Evolutionary conservation across 2,888 invertebrate species (phyloP), one percentile per base, ranked within the genome.

Genomic region (Pomacea canaliculata): DNA sequence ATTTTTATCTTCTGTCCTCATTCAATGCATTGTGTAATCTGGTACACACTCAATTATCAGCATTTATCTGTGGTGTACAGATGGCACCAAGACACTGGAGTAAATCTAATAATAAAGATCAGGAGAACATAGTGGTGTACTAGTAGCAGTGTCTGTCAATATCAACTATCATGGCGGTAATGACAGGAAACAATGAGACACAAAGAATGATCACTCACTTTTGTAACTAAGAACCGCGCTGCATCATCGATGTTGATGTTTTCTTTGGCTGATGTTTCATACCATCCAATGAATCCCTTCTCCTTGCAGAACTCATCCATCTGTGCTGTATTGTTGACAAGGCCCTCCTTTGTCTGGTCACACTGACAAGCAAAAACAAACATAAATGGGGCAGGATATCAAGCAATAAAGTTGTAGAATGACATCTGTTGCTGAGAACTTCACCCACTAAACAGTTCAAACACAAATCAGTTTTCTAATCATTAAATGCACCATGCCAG

Each of bases 201-300:
- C 10, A 16, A 2, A 56, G 51, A 56, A 16, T 0, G 27, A 27
- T 12, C 69, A 76, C 79, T 85, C 83, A 97, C 97, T 94, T 96
- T 96, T 92, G 95, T 95, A 78, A 98, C 96, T 92, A 99, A 93
- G 87, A 95, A 95, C 87, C 95, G 94, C 8, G 97, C 96, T 66
- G 98, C 96, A 90, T 98, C 97, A 90, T 98, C 98, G 74, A 99
- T 97, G 91, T 98, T 93, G 62, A 93, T 90, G 71, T 93, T 93
- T 83, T 93, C 93, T 85, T 93, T 93, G 16, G 93, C 93, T 4
- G 93, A 93, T 2, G 92, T 93, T 84, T 93, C 93, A 77, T 92
- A 93, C 93, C 93, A 93, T 1, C 92, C 92, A 74, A 92, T 91
- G 84, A 93, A 93, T 80, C 92, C 92, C 83, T 92, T 91, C 74